Conservation (phyloP, 2,797 vertebrate genomes). For the Brachyalestes nurse region DNA sequence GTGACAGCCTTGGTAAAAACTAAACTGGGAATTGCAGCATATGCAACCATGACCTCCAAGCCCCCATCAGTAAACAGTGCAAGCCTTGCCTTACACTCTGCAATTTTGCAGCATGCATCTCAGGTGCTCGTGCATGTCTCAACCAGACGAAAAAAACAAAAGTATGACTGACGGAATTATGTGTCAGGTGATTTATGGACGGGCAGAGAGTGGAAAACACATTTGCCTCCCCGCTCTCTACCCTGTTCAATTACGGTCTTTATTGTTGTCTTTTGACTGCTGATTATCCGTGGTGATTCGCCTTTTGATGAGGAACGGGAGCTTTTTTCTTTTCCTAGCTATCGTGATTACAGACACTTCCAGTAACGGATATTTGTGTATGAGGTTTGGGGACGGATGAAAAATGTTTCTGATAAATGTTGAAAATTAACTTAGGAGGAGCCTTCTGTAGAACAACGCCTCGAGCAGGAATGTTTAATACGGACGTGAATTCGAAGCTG, state of each 20-base stretch:
- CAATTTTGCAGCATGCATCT: conserved; percentile 75
- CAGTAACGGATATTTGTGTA: neutral
- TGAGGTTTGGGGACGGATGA: neutral
- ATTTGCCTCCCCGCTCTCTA: conserved; percentile 63
- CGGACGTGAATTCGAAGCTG: neutral
- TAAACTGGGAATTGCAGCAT: neutral
- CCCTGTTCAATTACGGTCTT: conserved; percentile 76
- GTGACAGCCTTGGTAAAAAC: too few relatives aligned
- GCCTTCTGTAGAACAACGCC: neutral
- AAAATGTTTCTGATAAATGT: neutral
- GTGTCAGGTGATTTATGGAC: conserved; percentile 83
- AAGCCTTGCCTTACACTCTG: conserved; percentile 72
- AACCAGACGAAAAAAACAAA: conserved; percentile 81
- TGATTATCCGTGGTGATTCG: conserved; percentile 16
- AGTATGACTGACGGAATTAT: conserved; percentile 82
- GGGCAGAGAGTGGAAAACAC: conserved; percentile 69
- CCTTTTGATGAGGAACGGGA: conserved; percentile 17
- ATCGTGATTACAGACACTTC: neutral
- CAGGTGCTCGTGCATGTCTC: conserved; percentile 82
- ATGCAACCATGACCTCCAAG: neutral
- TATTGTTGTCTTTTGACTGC: conserved; percentile 38
- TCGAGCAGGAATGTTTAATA: conserved; percentile 1
- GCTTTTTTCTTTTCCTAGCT: neutral
- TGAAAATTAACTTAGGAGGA: neutral
- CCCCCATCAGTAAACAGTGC: neutral